These are phyloP conservation scores for Agrochola circellaris DNA, from an alignment of 2,888 invertebrate species.

Conservation along the genomic window DNA sequence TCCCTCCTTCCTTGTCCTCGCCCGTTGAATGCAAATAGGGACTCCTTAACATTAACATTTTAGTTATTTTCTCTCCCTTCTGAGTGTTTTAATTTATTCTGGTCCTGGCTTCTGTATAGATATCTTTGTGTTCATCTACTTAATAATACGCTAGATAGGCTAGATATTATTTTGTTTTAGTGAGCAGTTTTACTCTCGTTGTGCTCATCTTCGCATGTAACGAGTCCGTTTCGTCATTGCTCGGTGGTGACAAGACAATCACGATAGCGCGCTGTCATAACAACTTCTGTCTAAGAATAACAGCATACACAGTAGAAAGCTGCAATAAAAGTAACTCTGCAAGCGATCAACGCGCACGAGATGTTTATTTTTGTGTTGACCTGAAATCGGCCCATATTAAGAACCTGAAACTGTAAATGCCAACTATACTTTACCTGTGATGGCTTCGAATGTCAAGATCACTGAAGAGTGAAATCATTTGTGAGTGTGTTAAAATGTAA, in stretches of 20 bases:
- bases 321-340: constrained; percentile 32
- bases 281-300: constrained; percentile 60
- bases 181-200: constrained; percentile 60
- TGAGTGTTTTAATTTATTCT: constrained; percentile 72
- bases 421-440: constrained; percentile 1
- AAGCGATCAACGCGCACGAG: constrained; percentile 7
- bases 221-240: constrained; percentile 69
- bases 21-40: constrained; percentile 84
- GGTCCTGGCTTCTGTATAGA: constrained; percentile 62
- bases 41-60: constrained; percentile 76
- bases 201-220: constrained; percentile 72
- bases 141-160: constrained; percentile 45
- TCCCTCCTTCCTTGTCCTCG: constrained; percentile 71
- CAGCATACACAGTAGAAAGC: constrained; percentile 45
- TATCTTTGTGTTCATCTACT: constrained; percentile 48
- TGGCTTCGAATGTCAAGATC: constrained; percentile 30
- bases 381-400: constrained; percentile 15
- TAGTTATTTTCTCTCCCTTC: constrained; percentile 71
- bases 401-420: constrained; percentile 15
- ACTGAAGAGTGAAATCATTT: constrained; percentile 31
- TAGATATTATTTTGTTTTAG: constrained; percentile 61
- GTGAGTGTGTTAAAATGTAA: constrained; percentile 30
- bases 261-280: constrained; percentile 63
- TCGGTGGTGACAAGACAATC: constrained; percentile 66
- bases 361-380: constrained; percentile 28